Conservation (phyloP, 37 sponge, comb jelly and placozoan species). For the Oscarella lobularis region DNA sequence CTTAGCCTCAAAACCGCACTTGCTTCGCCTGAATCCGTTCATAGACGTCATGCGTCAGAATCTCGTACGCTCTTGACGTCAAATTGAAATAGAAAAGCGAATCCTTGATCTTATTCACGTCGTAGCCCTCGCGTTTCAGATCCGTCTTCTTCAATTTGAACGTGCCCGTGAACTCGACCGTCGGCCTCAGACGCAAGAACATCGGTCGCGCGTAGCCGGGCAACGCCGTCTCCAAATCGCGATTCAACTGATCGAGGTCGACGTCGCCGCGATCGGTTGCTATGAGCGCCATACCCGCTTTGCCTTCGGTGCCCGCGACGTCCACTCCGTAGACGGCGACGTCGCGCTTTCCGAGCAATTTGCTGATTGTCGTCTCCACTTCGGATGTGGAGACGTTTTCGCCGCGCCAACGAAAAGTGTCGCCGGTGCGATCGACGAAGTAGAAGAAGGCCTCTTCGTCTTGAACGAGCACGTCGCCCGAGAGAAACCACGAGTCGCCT, state of each 20-base stretch:
- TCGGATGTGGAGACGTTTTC: slow-evolving; percentile 89
- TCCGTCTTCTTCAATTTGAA: slow-evolving; percentile 50
- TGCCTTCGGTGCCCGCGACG: slow-evolving; percentile 59
- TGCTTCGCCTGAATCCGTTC: slow-evolving; percentile 14
- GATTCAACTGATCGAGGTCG: slow-evolving; percentile 39
- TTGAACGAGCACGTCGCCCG: slow-evolving; percentile 52
- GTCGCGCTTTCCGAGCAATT: slow-evolving; percentile 36
- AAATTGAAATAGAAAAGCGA: slow-evolving; percentile 70
- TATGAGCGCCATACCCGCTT: slow-evolving; percentile 80
- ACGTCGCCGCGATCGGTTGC: slow-evolving; percentile 22
- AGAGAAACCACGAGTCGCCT: slow-evolving; percentile 36
- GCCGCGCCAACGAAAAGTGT: slow-evolving; percentile 91
- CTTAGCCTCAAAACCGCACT: slow-evolving; percentile 15
- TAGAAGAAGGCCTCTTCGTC: slow-evolving; percentile 62
- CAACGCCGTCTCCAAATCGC: slow-evolving; percentile 26
- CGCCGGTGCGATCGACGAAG: slow-evolving; percentile 82
- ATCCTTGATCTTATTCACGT: slow-evolving; percentile 31
- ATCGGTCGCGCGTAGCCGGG: slow-evolving; percentile 80
- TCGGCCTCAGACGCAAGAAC: slow-evolving; percentile 43
- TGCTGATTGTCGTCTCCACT: slow-evolving; percentile 45
- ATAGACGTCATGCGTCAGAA: slow-evolving; percentile 35
- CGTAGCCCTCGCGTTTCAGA: slow-evolving; percentile 48
- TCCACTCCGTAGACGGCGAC: slow-evolving; percentile 75
- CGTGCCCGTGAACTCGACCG: slow-evolving; percentile 55
- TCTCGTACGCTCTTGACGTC: slow-evolving; percentile 32